phyloP scores from a whole-genome alignment of 2,113 vertebrate genomes.

The Orycteropus afer region DNA sequence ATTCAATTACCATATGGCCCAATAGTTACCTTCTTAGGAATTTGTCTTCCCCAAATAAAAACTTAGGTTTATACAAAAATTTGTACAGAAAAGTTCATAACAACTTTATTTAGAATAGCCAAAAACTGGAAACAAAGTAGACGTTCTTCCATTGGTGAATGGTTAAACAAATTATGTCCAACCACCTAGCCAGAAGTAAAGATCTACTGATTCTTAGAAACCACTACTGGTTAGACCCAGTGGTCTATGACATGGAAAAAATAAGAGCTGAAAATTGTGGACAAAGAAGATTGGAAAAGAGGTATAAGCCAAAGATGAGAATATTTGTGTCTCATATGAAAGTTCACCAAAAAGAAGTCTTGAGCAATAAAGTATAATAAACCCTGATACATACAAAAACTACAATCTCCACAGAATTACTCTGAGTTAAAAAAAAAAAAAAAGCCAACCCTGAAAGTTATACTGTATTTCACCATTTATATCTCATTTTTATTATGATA shows the following conservation, averaged over 20 bases:
- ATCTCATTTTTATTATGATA: neutral
- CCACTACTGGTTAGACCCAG: neutral
- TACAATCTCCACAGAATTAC: neutral
- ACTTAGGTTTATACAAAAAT: neutral
- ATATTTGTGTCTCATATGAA: neutral
- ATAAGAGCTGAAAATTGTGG: neutral
- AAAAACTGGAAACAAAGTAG: neutral
- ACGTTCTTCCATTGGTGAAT: neutral
- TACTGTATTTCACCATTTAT: no score
- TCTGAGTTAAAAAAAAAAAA: no score
- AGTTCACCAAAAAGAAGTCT: neutral
- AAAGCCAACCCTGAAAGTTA: no score
- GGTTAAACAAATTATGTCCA: neutral
- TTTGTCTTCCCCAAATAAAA: neutral
- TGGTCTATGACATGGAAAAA: neutral
- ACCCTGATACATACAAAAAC: neutral
- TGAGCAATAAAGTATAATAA: neutral
- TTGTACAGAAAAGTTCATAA: neutral
- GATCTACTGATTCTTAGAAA: neutral
- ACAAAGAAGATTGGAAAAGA: neutral
- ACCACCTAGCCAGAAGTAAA: neutral
- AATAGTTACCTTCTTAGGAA: neutral
- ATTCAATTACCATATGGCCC: neutral
- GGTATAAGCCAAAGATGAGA: neutral
- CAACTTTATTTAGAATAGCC: neutral